These are phyloP conservation scores for Ranitomeya variabilis DNA, from an alignment of 2,113 vertebrate species.

Conservation along the genomic window DNA sequence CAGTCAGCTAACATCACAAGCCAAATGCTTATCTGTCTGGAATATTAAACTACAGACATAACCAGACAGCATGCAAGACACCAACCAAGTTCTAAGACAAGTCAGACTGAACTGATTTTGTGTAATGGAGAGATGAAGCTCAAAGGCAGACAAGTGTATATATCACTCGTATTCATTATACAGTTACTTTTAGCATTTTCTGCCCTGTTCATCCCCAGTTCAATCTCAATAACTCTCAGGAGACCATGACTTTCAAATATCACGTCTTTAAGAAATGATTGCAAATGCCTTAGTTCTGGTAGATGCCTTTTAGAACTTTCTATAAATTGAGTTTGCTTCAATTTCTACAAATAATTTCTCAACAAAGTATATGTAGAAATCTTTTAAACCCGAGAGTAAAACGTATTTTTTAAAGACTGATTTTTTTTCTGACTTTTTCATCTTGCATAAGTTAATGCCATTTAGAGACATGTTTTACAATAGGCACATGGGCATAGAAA, in stretches of 20 bases:
- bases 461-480: too few relatives aligned
- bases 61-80: slow-evolving; percentile 7
- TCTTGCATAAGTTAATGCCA: too few relatives aligned
- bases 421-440: too few relatives aligned
- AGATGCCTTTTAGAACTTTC: slow-evolving; percentile 13
- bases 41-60: slow-evolving; percentile 33
- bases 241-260: background rate
- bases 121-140: slow-evolving; percentile 36
- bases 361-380: background rate
- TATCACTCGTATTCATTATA: slow-evolving; percentile 38
- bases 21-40: slow-evolving; percentile 19
- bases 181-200: background rate
- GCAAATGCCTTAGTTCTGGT: background rate
- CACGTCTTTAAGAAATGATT: slow-evolving; percentile 9
- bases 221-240: slow-evolving; percentile 14
- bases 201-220: slow-evolving; percentile 34
- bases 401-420: too few relatives aligned
- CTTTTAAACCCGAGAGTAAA: too few relatives aligned
- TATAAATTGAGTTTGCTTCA: background rate
- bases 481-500: too few relatives aligned
- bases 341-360: background rate
- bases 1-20: slow-evolving; percentile 36
- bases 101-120: slow-evolving; percentile 14
- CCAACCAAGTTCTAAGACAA: slow-evolving; percentile 20
- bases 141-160: slow-evolving; percentile 31